These are phyloP conservation scores for Pseudotriccus pelzelni DNA, from an alignment of 2,797 vertebrate species.

Conservation along the genomic window DNA sequence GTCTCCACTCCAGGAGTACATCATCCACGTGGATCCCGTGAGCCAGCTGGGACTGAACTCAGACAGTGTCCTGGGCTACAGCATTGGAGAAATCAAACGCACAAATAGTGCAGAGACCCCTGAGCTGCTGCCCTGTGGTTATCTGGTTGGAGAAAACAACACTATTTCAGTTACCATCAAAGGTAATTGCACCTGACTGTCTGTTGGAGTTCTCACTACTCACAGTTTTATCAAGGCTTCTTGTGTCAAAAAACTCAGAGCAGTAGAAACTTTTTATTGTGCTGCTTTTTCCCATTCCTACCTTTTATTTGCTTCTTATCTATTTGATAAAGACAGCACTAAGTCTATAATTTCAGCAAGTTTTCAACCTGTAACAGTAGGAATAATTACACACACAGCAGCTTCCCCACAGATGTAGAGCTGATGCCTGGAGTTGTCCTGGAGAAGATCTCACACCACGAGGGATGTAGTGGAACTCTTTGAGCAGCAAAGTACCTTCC, in stretches of 20 bases:
- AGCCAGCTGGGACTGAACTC: constrained; percentile 92
- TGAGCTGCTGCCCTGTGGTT: constrained; percentile 94
- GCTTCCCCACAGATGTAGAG: background rate
- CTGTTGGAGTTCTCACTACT: background rate
- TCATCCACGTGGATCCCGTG: constrained; percentile 90
- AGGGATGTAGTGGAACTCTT: background rate
- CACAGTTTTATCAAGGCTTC: background rate
- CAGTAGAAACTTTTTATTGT: background rate
- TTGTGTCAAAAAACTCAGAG: background rate
- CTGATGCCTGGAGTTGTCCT: background rate
- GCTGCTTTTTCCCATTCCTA: background rate
- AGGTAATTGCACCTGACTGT: constrained; percentile 75
- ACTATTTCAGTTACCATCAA: constrained; percentile 91
- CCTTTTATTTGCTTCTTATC: background rate
- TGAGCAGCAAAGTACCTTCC: background rate
- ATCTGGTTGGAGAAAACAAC: constrained; percentile 95
- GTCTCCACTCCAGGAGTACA: constrained; percentile 85
- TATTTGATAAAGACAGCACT: background rate
- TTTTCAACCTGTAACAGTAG: background rate
- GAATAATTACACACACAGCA: background rate
- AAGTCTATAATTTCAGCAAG: background rate
- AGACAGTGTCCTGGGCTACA: constrained; percentile 93
- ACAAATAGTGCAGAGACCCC: constrained; percentile 80
- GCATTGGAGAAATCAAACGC: constrained; percentile 90
- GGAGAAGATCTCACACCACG: background rate